These are phyloP conservation scores for Acleris cristana DNA, from an alignment of 2,888 invertebrate species.

Conservation along the genomic window DNA sequence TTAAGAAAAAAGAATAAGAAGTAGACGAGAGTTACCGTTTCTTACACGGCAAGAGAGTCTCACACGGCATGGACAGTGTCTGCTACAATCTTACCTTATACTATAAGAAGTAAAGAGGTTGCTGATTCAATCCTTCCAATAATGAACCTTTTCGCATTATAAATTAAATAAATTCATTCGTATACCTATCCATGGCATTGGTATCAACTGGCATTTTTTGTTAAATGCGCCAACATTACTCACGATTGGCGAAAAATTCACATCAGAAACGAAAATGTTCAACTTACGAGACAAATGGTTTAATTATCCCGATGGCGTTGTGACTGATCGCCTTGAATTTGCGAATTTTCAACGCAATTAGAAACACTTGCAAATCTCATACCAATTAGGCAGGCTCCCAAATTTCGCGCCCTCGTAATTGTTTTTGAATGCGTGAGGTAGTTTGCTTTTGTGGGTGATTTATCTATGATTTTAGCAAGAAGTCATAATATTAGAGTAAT, in stretches of 20 bases:
- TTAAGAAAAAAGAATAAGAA: too few species aligned
- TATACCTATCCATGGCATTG: neutral
- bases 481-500: conserved; percentile 15
- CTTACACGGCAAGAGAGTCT: too few species aligned
- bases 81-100: too few species aligned
- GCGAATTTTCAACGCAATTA: conserved; percentile 79
- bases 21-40: too few species aligned
- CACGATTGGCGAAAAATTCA: conserved; percentile 52
- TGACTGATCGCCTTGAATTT: conserved; percentile 79
- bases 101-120: too few species aligned
- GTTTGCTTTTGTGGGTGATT: conserved; percentile 72
- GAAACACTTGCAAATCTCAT: conserved; percentile 82
- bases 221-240: conserved; percentile 43
- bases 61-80: too few species aligned
- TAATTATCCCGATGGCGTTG: conserved; percentile 81
- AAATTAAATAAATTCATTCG: too few species aligned
- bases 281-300: conserved; percentile 79
- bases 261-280: conserved; percentile 53
- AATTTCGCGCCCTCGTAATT: conserved; percentile 78
- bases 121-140: too few species aligned
- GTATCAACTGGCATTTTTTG: conserved; percentile 27
- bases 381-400: conserved; percentile 83
- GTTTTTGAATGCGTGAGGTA: conserved; percentile 78
- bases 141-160: too few species aligned
- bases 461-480: conserved; percentile 51